Conservation (phyloP, 2,113 vertebrate species). For the Osmerus eperlanus region DNA sequence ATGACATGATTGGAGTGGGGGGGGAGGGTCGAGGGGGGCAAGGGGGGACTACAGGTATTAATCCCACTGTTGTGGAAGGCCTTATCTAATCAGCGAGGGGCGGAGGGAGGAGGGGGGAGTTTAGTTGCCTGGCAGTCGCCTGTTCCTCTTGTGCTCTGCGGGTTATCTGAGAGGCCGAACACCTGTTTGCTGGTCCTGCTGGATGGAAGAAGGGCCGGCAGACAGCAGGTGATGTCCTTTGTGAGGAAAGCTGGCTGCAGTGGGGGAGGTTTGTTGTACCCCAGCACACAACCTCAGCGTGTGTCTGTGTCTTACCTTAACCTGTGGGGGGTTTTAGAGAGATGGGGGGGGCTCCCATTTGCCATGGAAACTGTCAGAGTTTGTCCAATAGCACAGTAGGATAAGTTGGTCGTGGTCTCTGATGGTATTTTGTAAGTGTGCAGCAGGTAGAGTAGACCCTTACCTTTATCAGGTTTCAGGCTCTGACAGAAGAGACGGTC, state of each 20-base stretch:
- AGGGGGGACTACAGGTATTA: slow-evolving; percentile 1
- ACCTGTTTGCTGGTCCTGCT: slow-evolving; percentile 34
- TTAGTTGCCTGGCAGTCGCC: neutral
- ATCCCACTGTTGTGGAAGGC: neutral
- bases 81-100: slow-evolving; percentile 3
- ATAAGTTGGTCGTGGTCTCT: neutral
- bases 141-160: neutral
- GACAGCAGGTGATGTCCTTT: slow-evolving; percentile 43
- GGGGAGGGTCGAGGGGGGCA: neutral
- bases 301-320: no score
- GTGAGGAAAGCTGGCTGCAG: neutral
- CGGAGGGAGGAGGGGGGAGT: neutral
- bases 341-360: neutral
- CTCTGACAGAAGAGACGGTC: neutral
- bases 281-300: neutral
- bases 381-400: neutral
- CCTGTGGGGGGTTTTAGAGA: no score
- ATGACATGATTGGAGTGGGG: slow-evolving; percentile 8
- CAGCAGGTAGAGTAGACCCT: neutral
- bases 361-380: slow-evolving; percentile 9
- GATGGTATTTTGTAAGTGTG: neutral
- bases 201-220: slow-evolving; percentile 25
- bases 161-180: slow-evolving; percentile 9
- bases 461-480: slow-evolving; percentile 22
- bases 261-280: neutral